These are phyloP conservation scores for Numida meleagris DNA, from an alignment of 2,113 vertebrate genomes.

Conservation along the genomic window DNA sequence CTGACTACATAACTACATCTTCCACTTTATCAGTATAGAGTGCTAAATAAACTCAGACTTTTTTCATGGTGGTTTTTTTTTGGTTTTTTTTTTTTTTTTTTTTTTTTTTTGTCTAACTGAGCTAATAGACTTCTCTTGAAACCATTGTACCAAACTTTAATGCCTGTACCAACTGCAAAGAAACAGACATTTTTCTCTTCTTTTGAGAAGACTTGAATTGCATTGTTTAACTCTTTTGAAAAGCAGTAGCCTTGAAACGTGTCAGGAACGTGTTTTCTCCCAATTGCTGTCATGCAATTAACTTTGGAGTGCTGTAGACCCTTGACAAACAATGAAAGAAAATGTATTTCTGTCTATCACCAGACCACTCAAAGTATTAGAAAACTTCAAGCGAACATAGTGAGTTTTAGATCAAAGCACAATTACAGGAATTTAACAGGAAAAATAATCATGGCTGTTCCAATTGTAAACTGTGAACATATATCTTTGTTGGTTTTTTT, in stretches of 20 bases:
- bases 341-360: not conserved
- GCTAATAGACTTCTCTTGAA: not conserved
- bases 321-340: not conserved
- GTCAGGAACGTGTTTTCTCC: not conserved
- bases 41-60: not conserved
- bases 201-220: not conserved
- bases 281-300: not conserved
- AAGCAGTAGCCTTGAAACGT: not conserved
- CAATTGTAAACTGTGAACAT: not conserved
- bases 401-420: not conserved
- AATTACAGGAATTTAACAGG: not conserved
- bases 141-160: not conserved
- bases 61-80: not conserved
- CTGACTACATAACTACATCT: not conserved
- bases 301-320: not conserved
- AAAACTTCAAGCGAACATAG: not conserved
- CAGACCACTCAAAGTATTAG: not conserved
- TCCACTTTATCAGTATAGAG: not conserved
- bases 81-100: not conserved
- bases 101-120: not conserved
- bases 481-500: not conserved
- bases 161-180: not conserved
- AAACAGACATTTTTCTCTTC: not conserved
- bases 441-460: not conserved
- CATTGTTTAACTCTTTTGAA: not conserved